Evolutionary conservation across 1,140 invertebrate genomes (phyloP), one percentile per base, ranked within the genome.

Genomic region (Acyrthosiphon pisum): DNA sequence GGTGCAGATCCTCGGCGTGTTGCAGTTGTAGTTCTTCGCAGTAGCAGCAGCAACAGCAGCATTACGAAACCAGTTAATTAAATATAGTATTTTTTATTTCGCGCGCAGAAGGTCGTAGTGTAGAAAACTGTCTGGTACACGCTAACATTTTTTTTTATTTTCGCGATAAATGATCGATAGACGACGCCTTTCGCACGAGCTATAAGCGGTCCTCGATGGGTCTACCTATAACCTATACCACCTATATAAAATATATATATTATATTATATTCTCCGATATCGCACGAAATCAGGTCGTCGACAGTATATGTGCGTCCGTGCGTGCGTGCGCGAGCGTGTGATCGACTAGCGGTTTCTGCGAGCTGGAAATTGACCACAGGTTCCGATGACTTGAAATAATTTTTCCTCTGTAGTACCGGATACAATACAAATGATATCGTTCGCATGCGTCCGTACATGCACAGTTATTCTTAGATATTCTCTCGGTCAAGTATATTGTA

Each of bases 31-130:
- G 60, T 83, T 53, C 41, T 56, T 89, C 6, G 20, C 48, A 53
- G 50, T n/a, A 86, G 83, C 22, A 44, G 9, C 83, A 41, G 83
- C 22, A 44, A 3, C 83, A 41, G 83, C 83, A n/a, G 30, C 56
- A 22, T 93, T 93, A 84, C 81, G 23, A 84, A 83, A 93, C 91
- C 76, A 53, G 81, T 84, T 84, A 84, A 93, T 93, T 93, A 56
- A 93, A 84, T 84, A 46, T 20, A 44, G 46, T 35, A 30, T 83
- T 53, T 84, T 53, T 86, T 56, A 86, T 53, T 50, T 48, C 35
- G 41, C 46, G 22, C 30, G 8, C 44, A 48, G 91, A 93, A 93
- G 91, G 91, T 83, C 76, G 35, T 37, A 26, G 53, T 88, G 2
- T 56, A 76, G 60, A n/a, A 18, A 76, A 76, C 22, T 35, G 35